Evolutionary conservation across 2,113 vertebrate genomes (phyloP), one percentile per base, ranked within the genome.

Genomic region (Ondatra zibethicus): DNA sequence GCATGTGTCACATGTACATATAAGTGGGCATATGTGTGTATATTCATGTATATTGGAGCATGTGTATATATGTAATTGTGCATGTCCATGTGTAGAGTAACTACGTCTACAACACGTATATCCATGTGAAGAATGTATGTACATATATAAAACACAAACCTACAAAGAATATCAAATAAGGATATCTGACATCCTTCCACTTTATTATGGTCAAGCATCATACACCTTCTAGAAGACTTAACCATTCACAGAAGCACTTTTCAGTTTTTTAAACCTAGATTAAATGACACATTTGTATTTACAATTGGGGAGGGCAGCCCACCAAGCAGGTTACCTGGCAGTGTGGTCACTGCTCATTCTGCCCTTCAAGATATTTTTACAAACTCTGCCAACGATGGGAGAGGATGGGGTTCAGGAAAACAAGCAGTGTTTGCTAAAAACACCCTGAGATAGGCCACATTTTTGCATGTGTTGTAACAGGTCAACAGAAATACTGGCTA

Each of bases 401-500:
- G 58, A 95, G 82, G 25, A 72, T 8, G 19, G 16, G 80, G 63
- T 10, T n/a, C 45, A 66, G 65, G 31, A 50, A 75, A 82, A 77
- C 16, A 50, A 77, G 23, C 16, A 21, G 14, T 42, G 2, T 75
- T 88, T 87, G 82, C 91, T 4, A 5, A 36, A n/a, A 88, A 78
- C 72, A 52, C 19, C 75, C 58, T 10, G 19, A 92, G 58, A 94
- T 58, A 66, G 45, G n/a, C 52, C 6, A 88, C 94, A 91, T 94
- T 94, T 97, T 87, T 96, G 95, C 95, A 94, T 84, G 96, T 55
- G 95, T 96, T 94, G 4, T 42, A 92, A 97, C 97, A 97, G 92
- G 97, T 94, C 66, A 33, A 47, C 3, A 72, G 92, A 96, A 96
- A 95, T 73, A 87, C 92, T 95, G 93, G 72, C 86, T 95, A 80